Conservation (phyloP, 2,113 vertebrate genomes). For the Prunella fulvescens region DNA sequence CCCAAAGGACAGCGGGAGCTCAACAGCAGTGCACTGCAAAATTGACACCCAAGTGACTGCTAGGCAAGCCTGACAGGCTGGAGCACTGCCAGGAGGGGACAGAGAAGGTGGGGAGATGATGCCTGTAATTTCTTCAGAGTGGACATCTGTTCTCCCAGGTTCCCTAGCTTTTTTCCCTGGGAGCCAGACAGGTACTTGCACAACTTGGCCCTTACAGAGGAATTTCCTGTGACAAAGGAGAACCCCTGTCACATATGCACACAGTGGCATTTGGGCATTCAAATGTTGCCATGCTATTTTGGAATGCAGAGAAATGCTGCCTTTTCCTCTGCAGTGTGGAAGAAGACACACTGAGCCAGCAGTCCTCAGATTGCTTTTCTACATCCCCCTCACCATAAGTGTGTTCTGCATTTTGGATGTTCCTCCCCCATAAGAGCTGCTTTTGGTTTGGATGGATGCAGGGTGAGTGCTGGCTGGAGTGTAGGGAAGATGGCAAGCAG, state of each 20-base stretch:
- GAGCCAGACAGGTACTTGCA: neutral
- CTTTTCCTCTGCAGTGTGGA: neutral
- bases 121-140: neutral
- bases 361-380: constrained; percentile 30
- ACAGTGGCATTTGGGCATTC: neutral
- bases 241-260: neutral
- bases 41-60: neutral
- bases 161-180: neutral
- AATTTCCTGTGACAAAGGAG: neutral
- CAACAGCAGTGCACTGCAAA: neutral
- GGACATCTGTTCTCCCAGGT: neutral
- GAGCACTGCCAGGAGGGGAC: neutral
- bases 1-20: neutral
- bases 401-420: neutral
- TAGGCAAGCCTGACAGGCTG: neutral
- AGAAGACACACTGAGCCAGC: neutral
- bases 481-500: neutral
- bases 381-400: neutral
- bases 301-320: neutral
- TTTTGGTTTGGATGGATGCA: neutral
- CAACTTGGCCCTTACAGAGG: neutral
- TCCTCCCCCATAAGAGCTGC: neutral
- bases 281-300: neutral
- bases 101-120: neutral
- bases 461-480: neutral